Conservation (phyloP, 2,888 invertebrate species). For the Cerastoderma edule region DNA sequence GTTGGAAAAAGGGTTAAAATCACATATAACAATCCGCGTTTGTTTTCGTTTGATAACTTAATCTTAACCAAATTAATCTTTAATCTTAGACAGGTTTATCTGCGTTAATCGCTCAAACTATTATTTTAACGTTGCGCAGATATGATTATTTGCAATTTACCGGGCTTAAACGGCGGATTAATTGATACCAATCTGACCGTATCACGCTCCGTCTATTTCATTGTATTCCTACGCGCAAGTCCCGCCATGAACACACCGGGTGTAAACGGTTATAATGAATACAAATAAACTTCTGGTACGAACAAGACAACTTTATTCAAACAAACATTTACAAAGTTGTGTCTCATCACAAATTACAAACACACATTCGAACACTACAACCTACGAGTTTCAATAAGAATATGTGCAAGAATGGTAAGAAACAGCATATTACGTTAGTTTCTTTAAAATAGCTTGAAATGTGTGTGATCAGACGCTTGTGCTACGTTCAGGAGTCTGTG, state of each 20-base stretch:
- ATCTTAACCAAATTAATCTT: constrained; percentile 35
- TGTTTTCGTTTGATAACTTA: constrained; percentile 15
- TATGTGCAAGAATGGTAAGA: too few species aligned
- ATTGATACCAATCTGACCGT: constrained; percentile 50
- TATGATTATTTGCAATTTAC: constrained; percentile 28
- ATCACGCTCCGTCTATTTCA: constrained; percentile 31
- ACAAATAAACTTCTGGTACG: too few species aligned
- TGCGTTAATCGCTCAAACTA: constrained; percentile 2
- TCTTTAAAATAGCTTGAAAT: too few species aligned
- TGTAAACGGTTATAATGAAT: constrained; percentile 12
- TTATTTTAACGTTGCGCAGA: constrained; percentile 21
- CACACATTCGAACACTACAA: too few species aligned
- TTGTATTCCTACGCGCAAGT: constrained; percentile 29
- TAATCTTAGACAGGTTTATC: constrained; percentile 22
- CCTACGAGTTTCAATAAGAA: too few species aligned
- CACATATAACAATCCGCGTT: not conserved
- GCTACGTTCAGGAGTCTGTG: too few species aligned
- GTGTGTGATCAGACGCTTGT: too few species aligned
- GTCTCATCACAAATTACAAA: too few species aligned
- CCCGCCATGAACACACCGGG: not conserved
- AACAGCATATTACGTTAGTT: too few species aligned
- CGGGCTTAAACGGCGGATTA: constrained; percentile 41
- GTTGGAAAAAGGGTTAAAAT: not conserved
- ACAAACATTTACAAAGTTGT: too few species aligned
- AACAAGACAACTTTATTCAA: too few species aligned